Conservation (phyloP, 2,888 invertebrate genomes). For the Eilema caniola region DNA sequence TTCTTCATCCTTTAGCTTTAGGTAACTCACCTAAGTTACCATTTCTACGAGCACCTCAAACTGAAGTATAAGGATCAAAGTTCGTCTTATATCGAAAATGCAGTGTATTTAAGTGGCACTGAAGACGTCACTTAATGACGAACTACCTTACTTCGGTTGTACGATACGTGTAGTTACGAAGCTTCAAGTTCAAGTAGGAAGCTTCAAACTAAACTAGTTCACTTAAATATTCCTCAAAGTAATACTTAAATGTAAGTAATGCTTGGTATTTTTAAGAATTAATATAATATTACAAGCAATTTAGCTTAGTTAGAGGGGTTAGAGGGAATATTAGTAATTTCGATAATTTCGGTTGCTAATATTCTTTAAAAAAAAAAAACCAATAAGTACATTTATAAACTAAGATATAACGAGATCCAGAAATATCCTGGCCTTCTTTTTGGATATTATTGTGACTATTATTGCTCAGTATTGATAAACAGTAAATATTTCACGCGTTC, state of each 20-base stretch:
- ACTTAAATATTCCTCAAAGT: too few relatives aligned
- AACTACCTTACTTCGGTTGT: neutral
- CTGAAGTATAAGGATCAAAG: neutral
- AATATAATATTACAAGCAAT: too few relatives aligned
- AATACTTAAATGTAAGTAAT: too few relatives aligned
- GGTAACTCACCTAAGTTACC: neutral
- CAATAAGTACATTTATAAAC: too few relatives aligned
- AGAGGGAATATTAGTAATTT: too few relatives aligned
- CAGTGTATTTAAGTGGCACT: neutral
- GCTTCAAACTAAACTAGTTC: neutral
- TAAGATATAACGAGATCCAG: neutral
- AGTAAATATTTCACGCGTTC: slow-evolving; percentile 2
- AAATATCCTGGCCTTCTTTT: neutral
- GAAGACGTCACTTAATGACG: neutral
- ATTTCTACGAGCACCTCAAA: neutral
- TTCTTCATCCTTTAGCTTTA: too few relatives aligned
- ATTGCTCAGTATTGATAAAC: neutral
- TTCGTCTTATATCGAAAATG: neutral
- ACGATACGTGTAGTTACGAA: neutral
- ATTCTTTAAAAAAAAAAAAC: too few relatives aligned
- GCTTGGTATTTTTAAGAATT: too few relatives aligned
- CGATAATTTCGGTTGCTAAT: too few relatives aligned
- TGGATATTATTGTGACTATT: neutral
- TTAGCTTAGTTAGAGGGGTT: too few relatives aligned
- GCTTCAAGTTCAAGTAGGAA: neutral